These are phyloP conservation scores for Cryptocheilus praepositus DNA, from an alignment of 2,888 invertebrate genomes.

Conservation along the genomic window DNA sequence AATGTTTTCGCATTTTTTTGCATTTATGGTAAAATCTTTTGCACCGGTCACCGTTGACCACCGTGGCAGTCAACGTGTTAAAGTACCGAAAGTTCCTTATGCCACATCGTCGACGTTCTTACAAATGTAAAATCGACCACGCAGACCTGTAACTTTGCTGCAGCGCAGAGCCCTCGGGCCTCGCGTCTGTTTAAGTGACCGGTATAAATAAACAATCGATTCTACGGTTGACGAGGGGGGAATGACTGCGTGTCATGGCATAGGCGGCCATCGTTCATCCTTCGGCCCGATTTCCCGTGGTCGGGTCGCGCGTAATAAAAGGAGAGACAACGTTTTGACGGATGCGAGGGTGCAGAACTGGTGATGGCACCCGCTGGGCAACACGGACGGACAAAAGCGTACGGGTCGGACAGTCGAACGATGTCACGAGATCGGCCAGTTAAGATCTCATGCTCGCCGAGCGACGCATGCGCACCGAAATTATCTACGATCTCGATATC, in stretches of 20 bases:
- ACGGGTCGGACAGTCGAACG: conserved; percentile 54
- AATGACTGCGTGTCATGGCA: conserved; percentile 25
- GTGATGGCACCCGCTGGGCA: conserved; percentile 72
- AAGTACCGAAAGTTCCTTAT: too few relatives aligned
- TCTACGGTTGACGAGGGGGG: conserved; percentile 12
- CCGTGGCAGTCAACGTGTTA: too few relatives aligned
- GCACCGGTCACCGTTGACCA: too few relatives aligned
- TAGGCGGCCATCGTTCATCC: conserved; percentile 43
- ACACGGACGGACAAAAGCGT: conserved; percentile 64
- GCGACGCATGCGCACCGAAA: conserved; percentile 43
- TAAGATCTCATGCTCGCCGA: conserved; percentile 67
- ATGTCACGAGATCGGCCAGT: conserved; percentile 67
- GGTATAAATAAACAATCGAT: too few relatives aligned
- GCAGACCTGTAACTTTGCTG: too few relatives aligned
- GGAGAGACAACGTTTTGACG: conserved; percentile 65
- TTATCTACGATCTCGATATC: conserved; percentile 64
- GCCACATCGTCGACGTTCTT: too few relatives aligned
- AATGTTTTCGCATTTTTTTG: too few relatives aligned
- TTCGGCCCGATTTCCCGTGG: conserved; percentile 27
- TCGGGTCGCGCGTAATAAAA: conserved; percentile 45
- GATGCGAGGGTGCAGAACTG: conserved; percentile 72
- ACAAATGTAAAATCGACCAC: too few relatives aligned
- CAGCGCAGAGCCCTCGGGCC: too few relatives aligned
- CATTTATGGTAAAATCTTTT: too few relatives aligned
- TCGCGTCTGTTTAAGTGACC: too few relatives aligned